Base-by-base conservation (phyloP, 2,888 invertebrate species). In the Tethea ocularis region DNA sequence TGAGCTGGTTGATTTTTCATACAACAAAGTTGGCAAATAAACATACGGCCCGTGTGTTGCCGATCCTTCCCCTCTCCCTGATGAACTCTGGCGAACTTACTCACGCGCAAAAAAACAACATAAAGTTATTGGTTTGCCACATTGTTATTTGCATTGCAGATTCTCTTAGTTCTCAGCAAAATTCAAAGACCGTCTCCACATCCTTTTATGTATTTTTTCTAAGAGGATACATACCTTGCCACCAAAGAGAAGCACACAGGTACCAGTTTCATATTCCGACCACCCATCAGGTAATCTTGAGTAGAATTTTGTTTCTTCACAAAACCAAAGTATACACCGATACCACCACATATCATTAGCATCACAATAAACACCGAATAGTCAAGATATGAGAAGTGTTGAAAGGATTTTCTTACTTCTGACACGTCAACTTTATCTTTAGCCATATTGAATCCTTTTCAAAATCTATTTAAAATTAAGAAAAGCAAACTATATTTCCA, bases 201-300 rank as follows among this genome's bases (percentile, higher is more conserved):
- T 0, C 2, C n/a, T 41, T 46, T 46, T 3, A 2, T 20, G 2
- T 1, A 1, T 0, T 10, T 7, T 8, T 17, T 7, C 7, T 0
- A 6, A 41, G 20, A 8, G 20, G 3, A n/a, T 51, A 66, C 80
- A 83, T 89, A 95, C 96, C 95, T 97, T 36, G 98, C 97, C 58
- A 97, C 95, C 53, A 98, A 89, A 0, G 97, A 97, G 85, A 97
- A 94, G 36, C 97, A 95, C 33, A 97, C 96, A 0, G 98, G 97
- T 66, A 97, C 88, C 5, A 95, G 93, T 58, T 94, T 93, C 97
- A 97, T 97, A 77, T 95, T 95, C 65, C 97, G 93, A 8, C 96
- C 96, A 7, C 97, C 97, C 86, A 97, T 95, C 67, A 98, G 93
- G 82, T 97, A 97, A 70, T 96, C 96, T 75, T 96, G 95, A 1